These are phyloP conservation scores for Apamea sordens DNA, from an alignment of 2,888 invertebrate species.

Conservation along the genomic window DNA sequence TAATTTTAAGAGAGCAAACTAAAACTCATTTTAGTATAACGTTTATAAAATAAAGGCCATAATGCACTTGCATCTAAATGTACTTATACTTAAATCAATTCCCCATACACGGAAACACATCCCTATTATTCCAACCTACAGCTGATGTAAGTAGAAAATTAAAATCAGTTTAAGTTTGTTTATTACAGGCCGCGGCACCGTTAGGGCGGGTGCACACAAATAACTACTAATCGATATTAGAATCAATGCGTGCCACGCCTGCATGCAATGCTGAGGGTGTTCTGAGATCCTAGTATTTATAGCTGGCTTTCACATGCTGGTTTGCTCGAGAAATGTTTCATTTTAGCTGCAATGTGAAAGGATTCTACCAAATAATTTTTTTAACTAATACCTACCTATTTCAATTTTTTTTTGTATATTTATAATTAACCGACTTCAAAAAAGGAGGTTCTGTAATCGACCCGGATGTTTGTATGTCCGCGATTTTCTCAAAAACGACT, in stretches of 20 bases:
- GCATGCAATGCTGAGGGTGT: slow-evolving; percentile 68
- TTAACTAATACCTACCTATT: no score
- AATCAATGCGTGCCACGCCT: slow-evolving; percentile 70
- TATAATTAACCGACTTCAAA: no score
- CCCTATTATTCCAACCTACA: slow-evolving; percentile 62
- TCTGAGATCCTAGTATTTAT: slow-evolving; percentile 46
- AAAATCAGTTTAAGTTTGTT: slow-evolving; percentile 85
- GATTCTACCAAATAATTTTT: background rate
- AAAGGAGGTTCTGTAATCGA: no score
- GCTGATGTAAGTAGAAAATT: slow-evolving; percentile 76
- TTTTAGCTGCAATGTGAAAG: background rate
- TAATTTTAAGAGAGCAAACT: background rate
- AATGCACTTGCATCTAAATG: background rate
- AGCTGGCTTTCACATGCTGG: slow-evolving; percentile 14
- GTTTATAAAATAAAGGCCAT: background rate
- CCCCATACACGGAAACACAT: slow-evolving; percentile 48
- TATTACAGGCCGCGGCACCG: slow-evolving; percentile 77
- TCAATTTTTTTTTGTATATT: no score
- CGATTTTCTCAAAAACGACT: no score
- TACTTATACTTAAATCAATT: background rate
- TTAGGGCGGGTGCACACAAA: slow-evolving; percentile 81
- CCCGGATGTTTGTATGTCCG: no score
- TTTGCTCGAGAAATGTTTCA: background rate
- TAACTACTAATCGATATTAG: slow-evolving; percentile 83
- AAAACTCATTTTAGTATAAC: background rate